Evolutionary conservation across 2,888 invertebrate genomes (phyloP).

Genomic region (Diabrotica balteata): DNA sequence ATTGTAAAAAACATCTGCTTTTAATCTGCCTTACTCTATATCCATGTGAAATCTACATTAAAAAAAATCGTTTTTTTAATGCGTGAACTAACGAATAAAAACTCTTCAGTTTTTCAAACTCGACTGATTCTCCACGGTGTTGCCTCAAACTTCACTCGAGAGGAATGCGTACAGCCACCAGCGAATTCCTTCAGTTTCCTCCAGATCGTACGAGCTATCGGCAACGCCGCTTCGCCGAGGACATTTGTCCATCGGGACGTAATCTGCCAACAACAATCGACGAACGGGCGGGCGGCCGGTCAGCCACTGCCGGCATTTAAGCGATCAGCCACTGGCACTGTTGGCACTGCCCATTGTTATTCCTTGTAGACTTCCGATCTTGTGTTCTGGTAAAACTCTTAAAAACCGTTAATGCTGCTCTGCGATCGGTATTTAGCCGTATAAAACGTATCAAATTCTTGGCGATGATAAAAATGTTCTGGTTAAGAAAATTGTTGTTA

Average conservation of each 20-base stretch:
- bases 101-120: not conserved
- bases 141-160: not conserved
- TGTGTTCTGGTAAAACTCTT: not conserved
- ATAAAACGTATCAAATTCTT: not conserved
- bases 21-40: no score
- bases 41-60: no score
- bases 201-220: not conserved
- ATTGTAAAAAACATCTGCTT: no score
- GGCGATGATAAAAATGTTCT: not conserved
- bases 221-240: not conserved
- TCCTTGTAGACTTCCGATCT: slow-evolving; percentile 1
- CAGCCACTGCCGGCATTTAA: not conserved
- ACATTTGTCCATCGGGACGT: not conserved
- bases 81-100: no score
- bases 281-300: not conserved
- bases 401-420: slow-evolving; percentile 13
- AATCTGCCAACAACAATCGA: not conserved
- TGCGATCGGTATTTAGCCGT: slow-evolving; percentile 8
- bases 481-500: no score
- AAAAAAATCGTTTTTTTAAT: no score
- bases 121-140: not conserved
- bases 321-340: not conserved
- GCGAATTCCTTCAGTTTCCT: not conserved
- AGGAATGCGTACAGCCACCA: not conserved
- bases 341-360: slow-evolving; percentile 5